These are phyloP conservation scores for Aleiodes testaceus DNA, from an alignment of 2,888 invertebrate genomes.

Conservation along the genomic window DNA sequence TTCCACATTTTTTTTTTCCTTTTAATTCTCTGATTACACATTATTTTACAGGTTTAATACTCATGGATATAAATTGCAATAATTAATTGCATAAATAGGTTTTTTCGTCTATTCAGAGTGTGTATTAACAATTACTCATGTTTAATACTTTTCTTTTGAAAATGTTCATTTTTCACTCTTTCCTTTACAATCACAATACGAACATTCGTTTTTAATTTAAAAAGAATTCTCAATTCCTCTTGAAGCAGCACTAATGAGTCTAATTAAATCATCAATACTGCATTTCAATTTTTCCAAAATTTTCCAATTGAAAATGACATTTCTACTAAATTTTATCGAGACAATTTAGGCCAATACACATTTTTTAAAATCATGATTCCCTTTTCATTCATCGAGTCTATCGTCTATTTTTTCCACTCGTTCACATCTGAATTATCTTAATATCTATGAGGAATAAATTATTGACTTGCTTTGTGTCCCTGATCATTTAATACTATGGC, in stretches of 20 bases:
- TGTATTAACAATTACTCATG: neutral
- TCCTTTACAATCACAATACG: too few relatives aligned
- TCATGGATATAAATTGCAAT: too few relatives aligned
- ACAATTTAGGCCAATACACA: constrained; percentile 11
- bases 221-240: constrained; percentile 1
- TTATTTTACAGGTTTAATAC: too few relatives aligned
- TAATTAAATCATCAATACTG: neutral
- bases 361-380: neutral
- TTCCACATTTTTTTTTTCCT: neutral
- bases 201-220: neutral
- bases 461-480: constrained; percentile 24
- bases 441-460: constrained; percentile 15
- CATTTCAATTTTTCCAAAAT: neutral
- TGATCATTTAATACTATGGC: constrained; percentile 19
- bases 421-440: constrained; percentile 7
- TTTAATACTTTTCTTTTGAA: neutral
- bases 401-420: neutral
- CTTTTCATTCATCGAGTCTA: neutral
- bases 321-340: neutral
- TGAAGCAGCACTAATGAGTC: neutral
- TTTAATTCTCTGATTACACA: too few relatives aligned
- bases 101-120: neutral
- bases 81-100: too few relatives aligned
- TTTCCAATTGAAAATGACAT: neutral
- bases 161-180: too few relatives aligned